Conservation (phyloP, 2,797 vertebrate genomes). For the Apogon talboti region DNA sequence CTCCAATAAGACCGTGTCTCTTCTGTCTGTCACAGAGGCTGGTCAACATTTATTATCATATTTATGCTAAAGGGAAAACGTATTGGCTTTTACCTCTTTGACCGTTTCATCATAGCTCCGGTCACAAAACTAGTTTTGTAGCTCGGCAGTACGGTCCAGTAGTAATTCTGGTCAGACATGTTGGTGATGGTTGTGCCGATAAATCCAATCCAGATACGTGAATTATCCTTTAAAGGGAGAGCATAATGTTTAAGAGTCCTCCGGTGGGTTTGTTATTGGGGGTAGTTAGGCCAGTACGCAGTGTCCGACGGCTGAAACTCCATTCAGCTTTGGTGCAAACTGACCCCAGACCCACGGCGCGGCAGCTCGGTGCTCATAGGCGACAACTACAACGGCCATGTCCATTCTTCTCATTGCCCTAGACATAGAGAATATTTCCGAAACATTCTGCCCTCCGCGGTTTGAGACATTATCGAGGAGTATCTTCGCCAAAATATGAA, state of each 20-base stretch:
- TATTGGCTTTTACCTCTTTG: conserved; percentile 76
- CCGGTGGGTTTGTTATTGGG: conserved; percentile 8
- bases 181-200: conserved; percentile 35
- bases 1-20: background rate
- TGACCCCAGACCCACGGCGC: conserved; percentile 55
- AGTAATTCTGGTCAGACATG: conserved; percentile 85
- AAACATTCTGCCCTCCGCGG: background rate
- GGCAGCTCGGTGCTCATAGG: conserved; percentile 34
- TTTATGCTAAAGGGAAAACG: background rate
- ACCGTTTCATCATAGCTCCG: conserved; percentile 83
- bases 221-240: conserved; percentile 26
- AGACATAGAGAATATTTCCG: background rate
- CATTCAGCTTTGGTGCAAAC: conserved; percentile 60
- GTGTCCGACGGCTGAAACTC: conserved; percentile 65
- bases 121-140: conserved; percentile 86
- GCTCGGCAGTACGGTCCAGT: conserved; percentile 86
- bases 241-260: conserved; percentile 35
- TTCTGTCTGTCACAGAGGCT: background rate
- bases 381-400: conserved; percentile 57
- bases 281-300: conserved; percentile 53
- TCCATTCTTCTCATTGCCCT: conserved; percentile 16
- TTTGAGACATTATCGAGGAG: conserved; percentile 30
- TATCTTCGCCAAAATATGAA: conserved; percentile 36
- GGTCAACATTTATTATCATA: accelerated
- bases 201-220: conserved; percentile 34